Conservation (phyloP, 1,140 invertebrate species). For the Akabosia matsudoensis region DNA sequence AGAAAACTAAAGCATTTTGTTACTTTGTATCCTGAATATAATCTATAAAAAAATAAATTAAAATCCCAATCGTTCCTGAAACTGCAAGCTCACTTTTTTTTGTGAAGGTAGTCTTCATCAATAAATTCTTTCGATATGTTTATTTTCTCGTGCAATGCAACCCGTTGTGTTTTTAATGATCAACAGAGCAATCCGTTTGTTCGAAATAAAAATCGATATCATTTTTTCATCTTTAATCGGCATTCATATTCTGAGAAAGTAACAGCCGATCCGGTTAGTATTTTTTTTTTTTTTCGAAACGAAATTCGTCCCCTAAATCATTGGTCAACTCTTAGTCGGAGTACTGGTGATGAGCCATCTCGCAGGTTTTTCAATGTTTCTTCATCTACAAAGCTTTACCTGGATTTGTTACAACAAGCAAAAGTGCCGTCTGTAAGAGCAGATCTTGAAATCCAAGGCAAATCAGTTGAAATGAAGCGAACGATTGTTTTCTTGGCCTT, state of each 20-base stretch:
- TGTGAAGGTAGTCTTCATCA: too few relatives aligned
- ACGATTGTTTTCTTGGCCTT: constrained; percentile 3
- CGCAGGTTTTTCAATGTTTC: not conserved
- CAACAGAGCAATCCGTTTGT: too few relatives aligned
- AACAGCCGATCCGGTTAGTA: not conserved
- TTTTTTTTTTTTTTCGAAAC: not conserved
- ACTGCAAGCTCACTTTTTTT: too few relatives aligned
- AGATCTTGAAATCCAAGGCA: not conserved
- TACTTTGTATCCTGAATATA: too few relatives aligned
- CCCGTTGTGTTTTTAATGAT: too few relatives aligned
- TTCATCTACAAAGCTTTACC: not conserved
- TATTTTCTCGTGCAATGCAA: too few relatives aligned
- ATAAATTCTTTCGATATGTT: too few relatives aligned
- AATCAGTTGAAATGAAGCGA: not conserved
- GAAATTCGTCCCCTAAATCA: not conserved
- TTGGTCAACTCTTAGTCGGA: not conserved
- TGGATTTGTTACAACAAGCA: not conserved
- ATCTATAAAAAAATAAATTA: too few relatives aligned
- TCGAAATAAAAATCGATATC: not conserved
- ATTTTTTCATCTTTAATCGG: not conserved
- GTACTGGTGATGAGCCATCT: not conserved
- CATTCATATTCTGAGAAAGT: not conserved
- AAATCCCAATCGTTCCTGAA: too few relatives aligned
- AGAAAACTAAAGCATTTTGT: too few relatives aligned
- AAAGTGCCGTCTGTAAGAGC: not conserved